Percentiles rank a stretch among this genome's conserved stretches.
These are phyloP conservation scores for Polyergus mexicanus DNA, from an alignment of 1,140 invertebrate genomes.

Conservation along the genomic window DNA sequence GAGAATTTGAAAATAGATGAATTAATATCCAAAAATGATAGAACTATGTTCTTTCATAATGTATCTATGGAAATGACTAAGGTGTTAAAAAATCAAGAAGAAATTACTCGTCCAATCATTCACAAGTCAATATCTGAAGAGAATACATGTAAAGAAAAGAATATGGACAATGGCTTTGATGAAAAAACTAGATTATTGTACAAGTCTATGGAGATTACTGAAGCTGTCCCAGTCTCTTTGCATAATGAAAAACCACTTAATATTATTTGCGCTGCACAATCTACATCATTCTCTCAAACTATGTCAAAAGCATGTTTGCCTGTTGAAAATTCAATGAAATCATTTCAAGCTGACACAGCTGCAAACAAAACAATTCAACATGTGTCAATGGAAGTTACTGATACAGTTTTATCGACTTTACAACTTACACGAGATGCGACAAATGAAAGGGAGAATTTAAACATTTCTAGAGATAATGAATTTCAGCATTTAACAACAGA, in stretches of 20 bases:
- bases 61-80: constrained; percentile 65
- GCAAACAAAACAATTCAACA: constrained; percentile 35
- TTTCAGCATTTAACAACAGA: background rate
- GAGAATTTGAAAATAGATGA: constrained; percentile 5
- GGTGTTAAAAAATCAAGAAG: background rate
- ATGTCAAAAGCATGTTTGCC: background rate
- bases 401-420: constrained; percentile 9
- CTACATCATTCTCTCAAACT: background rate
- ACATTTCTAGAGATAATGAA: background rate
- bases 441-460: constrained; percentile 16
- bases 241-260: background rate
- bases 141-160: background rate
- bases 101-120: background rate
- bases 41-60: constrained; percentile 20
- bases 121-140: constrained; percentile 1
- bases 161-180: background rate
- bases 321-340: background rate
- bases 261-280: background rate
- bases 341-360: background rate
- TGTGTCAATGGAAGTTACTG: constrained; percentile 66
- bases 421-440: background rate
- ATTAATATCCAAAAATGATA: background rate
- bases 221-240: constrained; percentile 17
- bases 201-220: constrained; percentile 67
- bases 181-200: constrained; percentile 55